Conservation (phyloP, 2,797 vertebrate species). For the Gallirallus australis region DNA sequence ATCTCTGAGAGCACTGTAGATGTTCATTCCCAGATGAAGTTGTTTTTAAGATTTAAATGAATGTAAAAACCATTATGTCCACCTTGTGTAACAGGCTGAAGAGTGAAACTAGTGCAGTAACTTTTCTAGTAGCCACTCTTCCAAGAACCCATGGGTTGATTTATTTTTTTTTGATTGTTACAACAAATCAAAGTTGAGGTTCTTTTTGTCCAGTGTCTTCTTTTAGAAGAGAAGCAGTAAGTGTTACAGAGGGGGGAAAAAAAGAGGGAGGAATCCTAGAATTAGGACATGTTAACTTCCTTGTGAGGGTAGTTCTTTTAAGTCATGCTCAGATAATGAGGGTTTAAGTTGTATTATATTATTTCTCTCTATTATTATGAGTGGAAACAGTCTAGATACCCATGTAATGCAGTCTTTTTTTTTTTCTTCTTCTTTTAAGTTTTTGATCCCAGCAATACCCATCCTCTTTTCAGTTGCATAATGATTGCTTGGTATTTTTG, state of each 20-base stretch:
- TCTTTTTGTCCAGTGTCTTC: not conserved
- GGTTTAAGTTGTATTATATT: not conserved
- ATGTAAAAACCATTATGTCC: not conserved
- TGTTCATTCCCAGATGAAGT: slow-evolving; percentile 37
- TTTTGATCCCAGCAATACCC: not conserved
- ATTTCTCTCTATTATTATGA: not conserved
- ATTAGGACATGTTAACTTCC: not conserved
- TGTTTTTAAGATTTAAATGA: slow-evolving; percentile 12
- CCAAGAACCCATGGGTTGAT: not conserved
- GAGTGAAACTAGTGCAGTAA: not conserved
- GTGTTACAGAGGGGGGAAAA: not conserved
- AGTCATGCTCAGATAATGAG: not conserved
- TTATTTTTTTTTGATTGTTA: not conserved
- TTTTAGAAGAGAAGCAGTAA: not conserved
- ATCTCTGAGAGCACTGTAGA: slow-evolving; percentile 11
- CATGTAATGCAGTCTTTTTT: not conserved
- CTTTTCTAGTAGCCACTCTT: not conserved
- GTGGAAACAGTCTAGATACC: not conserved
- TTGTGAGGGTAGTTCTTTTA: not conserved
- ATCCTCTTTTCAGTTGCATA: not conserved
- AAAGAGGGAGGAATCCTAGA: not conserved
- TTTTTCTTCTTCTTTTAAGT: not conserved
- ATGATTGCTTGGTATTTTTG: not conserved
- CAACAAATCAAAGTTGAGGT: not conserved
- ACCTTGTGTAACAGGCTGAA: not conserved